Evolutionary conservation across 2,113 vertebrate genomes (phyloP).

Genomic region (Tringa solitaria): DNA sequence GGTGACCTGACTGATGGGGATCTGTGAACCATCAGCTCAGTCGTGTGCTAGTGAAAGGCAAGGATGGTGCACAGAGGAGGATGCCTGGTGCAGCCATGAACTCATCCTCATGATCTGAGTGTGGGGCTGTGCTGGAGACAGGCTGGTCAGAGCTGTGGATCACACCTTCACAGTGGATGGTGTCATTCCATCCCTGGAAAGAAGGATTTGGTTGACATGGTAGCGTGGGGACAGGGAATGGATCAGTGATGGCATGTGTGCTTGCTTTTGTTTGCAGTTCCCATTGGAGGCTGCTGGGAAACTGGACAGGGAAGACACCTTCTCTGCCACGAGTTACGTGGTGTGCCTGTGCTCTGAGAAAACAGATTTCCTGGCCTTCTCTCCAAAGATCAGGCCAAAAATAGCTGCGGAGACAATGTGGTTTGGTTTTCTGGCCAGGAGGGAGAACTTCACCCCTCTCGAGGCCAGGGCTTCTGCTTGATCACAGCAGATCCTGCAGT

Average conservation of each 20-base stretch:
- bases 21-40: background rate
- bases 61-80: background rate
- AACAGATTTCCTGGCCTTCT: background rate
- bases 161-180: rapidly evolving
- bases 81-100: background rate
- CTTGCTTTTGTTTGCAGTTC: background rate
- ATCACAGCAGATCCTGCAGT: background rate
- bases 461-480: background rate
- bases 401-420: background rate
- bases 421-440: background rate
- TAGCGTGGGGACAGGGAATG: rapidly evolving
- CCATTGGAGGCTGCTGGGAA: background rate
- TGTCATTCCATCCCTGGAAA: background rate
- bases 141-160: background rate
- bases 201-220: background rate
- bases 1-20: rapidly evolving
- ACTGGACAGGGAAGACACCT: background rate
- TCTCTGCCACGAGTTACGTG: background rate
- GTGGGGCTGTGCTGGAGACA: background rate
- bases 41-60: background rate
- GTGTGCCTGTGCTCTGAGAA: background rate
- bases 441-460: background rate
- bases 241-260: background rate
- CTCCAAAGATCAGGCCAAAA: background rate
- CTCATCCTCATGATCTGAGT: background rate